These are phyloP conservation scores for Kuschelorhynchus macadamiae DNA, from an alignment of 2,888 invertebrate genomes.

Conservation along the genomic window DNA sequence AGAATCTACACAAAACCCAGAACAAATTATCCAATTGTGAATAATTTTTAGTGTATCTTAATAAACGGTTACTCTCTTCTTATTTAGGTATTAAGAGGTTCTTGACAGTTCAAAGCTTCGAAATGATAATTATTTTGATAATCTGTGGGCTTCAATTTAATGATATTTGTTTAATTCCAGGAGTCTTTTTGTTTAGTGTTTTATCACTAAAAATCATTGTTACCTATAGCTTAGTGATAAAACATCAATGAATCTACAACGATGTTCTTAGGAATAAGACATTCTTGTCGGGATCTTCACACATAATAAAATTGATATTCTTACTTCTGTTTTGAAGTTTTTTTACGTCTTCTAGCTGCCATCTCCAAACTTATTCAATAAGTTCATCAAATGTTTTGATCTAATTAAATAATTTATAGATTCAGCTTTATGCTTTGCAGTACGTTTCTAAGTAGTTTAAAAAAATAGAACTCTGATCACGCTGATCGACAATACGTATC, in stretches of 20 bases:
- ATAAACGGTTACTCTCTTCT: conserved; percentile 13
- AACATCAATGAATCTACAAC: too few species aligned
- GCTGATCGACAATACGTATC: conserved; percentile 13
- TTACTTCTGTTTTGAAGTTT: conserved; percentile 3
- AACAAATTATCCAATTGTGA: conserved; percentile 18
- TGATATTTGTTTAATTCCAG: background rate
- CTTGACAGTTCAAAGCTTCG: conserved; percentile 17
- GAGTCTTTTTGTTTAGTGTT: conserved; percentile 7
- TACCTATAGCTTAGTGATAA: too few species aligned
- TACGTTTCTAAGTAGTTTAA: conserved; percentile 7
- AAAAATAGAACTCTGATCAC: conserved; percentile 7
- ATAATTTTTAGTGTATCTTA: conserved; percentile 2
- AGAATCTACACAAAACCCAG: conserved; percentile 17
- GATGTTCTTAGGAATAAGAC: too few species aligned
- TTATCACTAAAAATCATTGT: too few species aligned
- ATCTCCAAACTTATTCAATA: conserved; percentile 20
- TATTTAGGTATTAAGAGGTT: conserved; percentile 10
- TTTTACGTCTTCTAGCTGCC: conserved; percentile 14
- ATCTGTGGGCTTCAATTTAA: conserved; percentile 5
- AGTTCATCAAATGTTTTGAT: conserved; percentile 12
- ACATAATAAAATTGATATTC: too few species aligned
- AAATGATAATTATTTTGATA: conserved; percentile 4
- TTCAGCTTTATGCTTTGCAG: conserved; percentile 12
- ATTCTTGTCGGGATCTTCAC: too few species aligned
- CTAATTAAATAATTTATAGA: conserved; percentile 14